Evolutionary conservation across 2,888 invertebrate genomes (phyloP), one percentile per base, ranked within the genome.

Genomic region (Lampropteryx suffumata): DNA sequence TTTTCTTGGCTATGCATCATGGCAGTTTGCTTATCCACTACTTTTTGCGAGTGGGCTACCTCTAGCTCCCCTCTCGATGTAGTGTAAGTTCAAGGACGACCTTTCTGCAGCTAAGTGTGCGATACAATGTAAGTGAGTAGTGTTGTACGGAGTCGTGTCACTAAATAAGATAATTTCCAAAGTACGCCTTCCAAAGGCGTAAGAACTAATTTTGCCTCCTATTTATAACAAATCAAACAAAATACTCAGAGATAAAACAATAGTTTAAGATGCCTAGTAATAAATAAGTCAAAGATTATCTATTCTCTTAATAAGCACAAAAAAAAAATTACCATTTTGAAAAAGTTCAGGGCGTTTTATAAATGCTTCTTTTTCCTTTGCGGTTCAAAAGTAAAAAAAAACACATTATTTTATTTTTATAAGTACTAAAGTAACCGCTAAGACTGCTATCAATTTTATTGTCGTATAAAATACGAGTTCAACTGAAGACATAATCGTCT

Each of bases 51-150:
- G 28, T 41, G 24, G 40, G 40, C 50, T 50, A 45, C 41, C 50
- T 45, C 37, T 35, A 26, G 45, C 32, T 45, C 41, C 50, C 50
- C 50, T 46, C 37, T 14, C 33, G 37, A 26, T 41, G 32, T 42
- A 33, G 28, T 37, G 28, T 41, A 57, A 53, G 55, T 59, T 59
- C 59, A 59, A 59, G 59, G 59, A 30, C 56, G 47, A 13, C 5
- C 3, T 24, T 2, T 3, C 24, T 26, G 26, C 5, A 27, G 13
- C 30, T 35, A 30, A 0, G 11, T n/a, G 10, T 17, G 1, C 27
- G 14, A 13, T 41, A 29, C 41, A 24, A 13, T 46, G 37, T 46
- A 27, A 35, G 21, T 9, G 8, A 11, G 10, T 29, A 21, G 17
- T 17, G 17, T 17, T 17, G 17, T 17, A n/a, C n/a, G n/a, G n/a